Base-by-base conservation (phyloP, 2,797 vertebrate species). In the Crossoptilon crossoptilon region DNA sequence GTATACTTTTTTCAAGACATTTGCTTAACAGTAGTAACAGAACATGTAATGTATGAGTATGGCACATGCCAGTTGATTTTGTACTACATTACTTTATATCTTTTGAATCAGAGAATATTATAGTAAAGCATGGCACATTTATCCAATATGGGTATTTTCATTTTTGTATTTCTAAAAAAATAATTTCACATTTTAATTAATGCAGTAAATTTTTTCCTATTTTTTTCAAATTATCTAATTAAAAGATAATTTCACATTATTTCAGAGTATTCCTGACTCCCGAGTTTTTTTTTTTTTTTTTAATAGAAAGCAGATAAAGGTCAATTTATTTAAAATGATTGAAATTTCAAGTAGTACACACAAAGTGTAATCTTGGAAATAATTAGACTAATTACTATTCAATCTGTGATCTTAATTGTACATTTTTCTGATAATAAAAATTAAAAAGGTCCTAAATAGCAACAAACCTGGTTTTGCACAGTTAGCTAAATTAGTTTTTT, bases 401-500 rank as follows among this genome's bases (percentile, higher is more conserved):
- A 81, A 69, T 75, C 6, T 70, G 15, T 63, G 18, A 43, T 86
- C 63, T 83, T 55, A 82, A 70, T 31, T 31, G 84, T 83, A n/a
- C 29, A 63, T 23, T 21, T 89, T 60, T 55, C 48, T 24, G 24
- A 33, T 70, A 77, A 72, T 63, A 41, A 60, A 71, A 91, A 35
- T 24, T n/a, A 74, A 37, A 69, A 74, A 89, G 24, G 43, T 81
- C 68, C n/a, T 64, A 14, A 48, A 3, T 19, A 37, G 29, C 19
- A 56, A 23, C 0, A 5, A 23, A 4, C 8, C 48, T 82, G 29
- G 4, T 55, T 92, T 48, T 41, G 22, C 22, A 51, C 33, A 55
- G 23, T 87, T 78, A 56, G 18, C 14, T 23, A 26, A 55, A 63
- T 48, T 78, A 33, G 7, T 73, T 91, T 94, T 94, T 90, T 63